Evolutionary conservation across 2,113 vertebrate genomes (phyloP).

Genomic region (Dermatemys mawii): DNA sequence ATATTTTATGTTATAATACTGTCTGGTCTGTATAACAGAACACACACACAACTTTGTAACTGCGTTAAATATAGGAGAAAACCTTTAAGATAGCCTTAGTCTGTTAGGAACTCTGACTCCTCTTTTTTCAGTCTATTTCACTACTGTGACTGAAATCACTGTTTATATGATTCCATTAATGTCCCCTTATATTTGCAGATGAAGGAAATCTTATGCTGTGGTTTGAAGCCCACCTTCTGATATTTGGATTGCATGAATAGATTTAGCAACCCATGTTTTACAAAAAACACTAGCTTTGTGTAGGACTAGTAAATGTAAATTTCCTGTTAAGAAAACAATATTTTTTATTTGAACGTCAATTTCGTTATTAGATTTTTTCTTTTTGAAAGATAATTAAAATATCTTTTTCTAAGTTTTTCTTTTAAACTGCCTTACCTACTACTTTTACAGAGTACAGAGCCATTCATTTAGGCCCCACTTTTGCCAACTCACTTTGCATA

Average conservation of each 20-base stretch:
- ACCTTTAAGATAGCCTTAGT: neutral
- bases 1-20: neutral
- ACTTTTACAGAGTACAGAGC: neutral
- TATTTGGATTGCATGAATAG: neutral
- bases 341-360: conserved; percentile 4
- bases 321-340: neutral
- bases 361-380: neutral
- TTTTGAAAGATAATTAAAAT: neutral
- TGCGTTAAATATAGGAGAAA: neutral
- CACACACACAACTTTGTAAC: neutral
- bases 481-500: neutral
- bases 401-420: neutral
- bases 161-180: neutral
- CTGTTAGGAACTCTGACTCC: neutral
- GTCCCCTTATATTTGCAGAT: neutral
- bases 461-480: neutral
- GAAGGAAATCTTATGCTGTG: neutral
- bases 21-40: neutral
- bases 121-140: neutral
- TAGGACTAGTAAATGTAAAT: neutral
- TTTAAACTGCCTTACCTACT: neutral
- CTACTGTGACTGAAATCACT: neutral
- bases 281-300: conserved; percentile 42
- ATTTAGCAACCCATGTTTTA: neutral
- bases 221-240: neutral